Evolutionary conservation across 1,140 invertebrate genomes (phyloP).

Genomic region (Drosophila lacteicornis): DNA sequence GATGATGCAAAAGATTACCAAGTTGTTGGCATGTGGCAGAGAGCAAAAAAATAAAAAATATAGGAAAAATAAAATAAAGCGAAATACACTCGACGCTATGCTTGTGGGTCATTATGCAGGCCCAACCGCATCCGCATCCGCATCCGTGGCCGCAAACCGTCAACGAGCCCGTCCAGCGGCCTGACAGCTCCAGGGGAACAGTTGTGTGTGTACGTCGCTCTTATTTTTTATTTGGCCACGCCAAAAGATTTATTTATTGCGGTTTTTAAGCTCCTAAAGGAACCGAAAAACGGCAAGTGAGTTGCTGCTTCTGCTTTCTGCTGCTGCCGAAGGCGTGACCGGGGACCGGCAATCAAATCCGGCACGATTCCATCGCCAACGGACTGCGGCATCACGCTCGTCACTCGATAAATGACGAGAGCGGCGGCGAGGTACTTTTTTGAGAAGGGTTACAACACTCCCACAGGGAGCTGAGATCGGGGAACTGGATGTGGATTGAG

Average conservation of each 20-base stretch:
- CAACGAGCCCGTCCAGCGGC: slow-evolving; percentile 31
- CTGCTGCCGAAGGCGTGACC: slow-evolving; percentile 19
- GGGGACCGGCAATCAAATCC: slow-evolving; percentile 32
- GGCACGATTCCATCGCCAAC: slow-evolving; percentile 34
- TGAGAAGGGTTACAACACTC: slow-evolving; percentile 5
- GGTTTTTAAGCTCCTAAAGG: slow-evolving; percentile 59
- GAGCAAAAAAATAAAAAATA: slow-evolving; percentile 18
- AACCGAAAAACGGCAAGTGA: neutral
- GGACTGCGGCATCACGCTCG: slow-evolving; percentile 50
- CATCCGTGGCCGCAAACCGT: slow-evolving; percentile 36
- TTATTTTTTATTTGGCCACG: slow-evolving; percentile 29
- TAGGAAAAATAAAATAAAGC: slow-evolving; percentile 23
- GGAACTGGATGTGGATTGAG: no score
- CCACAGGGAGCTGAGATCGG: neutral
- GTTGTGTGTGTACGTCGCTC: slow-evolving; percentile 9
- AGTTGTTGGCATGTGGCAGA: slow-evolving; percentile 68
- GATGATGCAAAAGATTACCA: slow-evolving; percentile 81
- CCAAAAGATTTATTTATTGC: slow-evolving; percentile 81
- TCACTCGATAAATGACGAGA: slow-evolving; percentile 31
- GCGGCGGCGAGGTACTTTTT: neutral
- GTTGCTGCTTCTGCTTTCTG: neutral
- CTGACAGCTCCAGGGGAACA: slow-evolving; percentile 39
- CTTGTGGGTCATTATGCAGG: slow-evolving; percentile 79
- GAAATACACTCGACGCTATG: slow-evolving; percentile 59
- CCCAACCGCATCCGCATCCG: slow-evolving; percentile 38